These are phyloP conservation scores for Apamea epomidion DNA, from an alignment of 2,888 invertebrate genomes.

Conservation along the genomic window DNA sequence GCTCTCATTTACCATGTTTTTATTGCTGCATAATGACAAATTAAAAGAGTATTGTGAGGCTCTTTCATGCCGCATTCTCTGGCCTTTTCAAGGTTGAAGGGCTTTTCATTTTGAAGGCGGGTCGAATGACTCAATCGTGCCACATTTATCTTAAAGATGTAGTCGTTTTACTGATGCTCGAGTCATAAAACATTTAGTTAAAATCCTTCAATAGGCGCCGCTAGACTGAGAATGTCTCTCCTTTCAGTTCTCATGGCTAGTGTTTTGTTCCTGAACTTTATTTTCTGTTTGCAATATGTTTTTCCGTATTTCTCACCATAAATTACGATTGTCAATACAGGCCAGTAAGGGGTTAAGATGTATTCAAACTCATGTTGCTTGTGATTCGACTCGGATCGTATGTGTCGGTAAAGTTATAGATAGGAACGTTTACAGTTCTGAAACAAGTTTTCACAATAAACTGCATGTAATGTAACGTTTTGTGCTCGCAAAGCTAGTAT, in stretches of 20 bases:
- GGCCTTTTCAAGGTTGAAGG: constrained; percentile 81
- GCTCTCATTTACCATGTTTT: constrained; percentile 89
- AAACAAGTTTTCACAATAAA: constrained; percentile 66
- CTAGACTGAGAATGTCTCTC: constrained; percentile 22
- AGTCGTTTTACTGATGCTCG: constrained; percentile 33
- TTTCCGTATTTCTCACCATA: constrained; percentile 60
- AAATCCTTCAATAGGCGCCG: constrained; percentile 45
- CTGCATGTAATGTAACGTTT: constrained; percentile 70
- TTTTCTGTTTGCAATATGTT: constrained; percentile 56
- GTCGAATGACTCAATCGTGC: constrained; percentile 79
- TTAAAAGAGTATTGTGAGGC: constrained; percentile 89
- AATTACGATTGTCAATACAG: constrained; percentile 45
- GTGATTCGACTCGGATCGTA: constrained; percentile 50
- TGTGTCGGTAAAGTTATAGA: constrained; percentile 43
- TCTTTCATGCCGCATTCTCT: constrained; percentile 87
- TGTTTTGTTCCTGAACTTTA: constrained; percentile 41
- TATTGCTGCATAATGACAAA: constrained; percentile 90
- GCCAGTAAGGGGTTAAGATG: constrained; percentile 49
- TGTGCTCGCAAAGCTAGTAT: constrained; percentile 68
- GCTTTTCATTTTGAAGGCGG: constrained; percentile 74
- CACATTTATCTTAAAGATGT: constrained; percentile 59
- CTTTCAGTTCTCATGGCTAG: constrained; percentile 36
- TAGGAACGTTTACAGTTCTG: constrained; percentile 47
- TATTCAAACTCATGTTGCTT: constrained; percentile 45
- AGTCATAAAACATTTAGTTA: constrained; percentile 50